Percentiles rank a stretch among this genome's conserved stretches.
These are phyloP conservation scores for Polyommatus iphigenia DNA, from an alignment of 2,888 invertebrate genomes.

Conservation along the genomic window DNA sequence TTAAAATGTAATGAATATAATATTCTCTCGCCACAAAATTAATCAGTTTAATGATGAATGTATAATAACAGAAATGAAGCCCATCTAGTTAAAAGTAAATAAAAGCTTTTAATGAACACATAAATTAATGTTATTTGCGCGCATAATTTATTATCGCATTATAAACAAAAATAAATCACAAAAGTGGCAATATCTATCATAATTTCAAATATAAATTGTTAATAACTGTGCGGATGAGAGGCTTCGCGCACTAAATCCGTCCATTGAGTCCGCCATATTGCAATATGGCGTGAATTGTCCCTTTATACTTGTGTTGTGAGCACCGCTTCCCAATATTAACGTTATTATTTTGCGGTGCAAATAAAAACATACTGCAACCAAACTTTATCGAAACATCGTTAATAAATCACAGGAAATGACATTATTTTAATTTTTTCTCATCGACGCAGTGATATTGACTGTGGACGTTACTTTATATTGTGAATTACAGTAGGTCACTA, in stretches of 20 bases:
- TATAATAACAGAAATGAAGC: background rate
- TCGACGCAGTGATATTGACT: too few species aligned
- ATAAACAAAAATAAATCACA: conserved; percentile 8
- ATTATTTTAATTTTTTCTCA: background rate
- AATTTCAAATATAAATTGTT: conserved; percentile 57
- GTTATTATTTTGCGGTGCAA: background rate
- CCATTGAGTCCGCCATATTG: conserved; percentile 37
- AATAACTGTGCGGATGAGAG: conserved; percentile 35
- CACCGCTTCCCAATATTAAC: conserved; percentile 25
- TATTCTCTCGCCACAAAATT: background rate
- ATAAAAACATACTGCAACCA: background rate
- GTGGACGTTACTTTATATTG: too few species aligned
- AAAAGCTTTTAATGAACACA: background rate
- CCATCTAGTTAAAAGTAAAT: background rate
- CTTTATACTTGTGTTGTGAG: conserved; percentile 66
- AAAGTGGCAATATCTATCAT: background rate
- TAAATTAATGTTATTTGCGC: background rate
- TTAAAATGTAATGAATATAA: background rate
- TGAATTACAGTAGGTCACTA: too few species aligned
- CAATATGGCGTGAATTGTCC: conserved; percentile 77
- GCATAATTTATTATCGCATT: background rate
- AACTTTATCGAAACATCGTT: background rate
- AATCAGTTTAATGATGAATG: background rate
- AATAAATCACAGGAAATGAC: background rate
- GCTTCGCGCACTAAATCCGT: conserved; percentile 34